phyloP scores from a whole-genome alignment of 2,797 vertebrate genomes.

The Sylvilagus floridanus region DNA sequence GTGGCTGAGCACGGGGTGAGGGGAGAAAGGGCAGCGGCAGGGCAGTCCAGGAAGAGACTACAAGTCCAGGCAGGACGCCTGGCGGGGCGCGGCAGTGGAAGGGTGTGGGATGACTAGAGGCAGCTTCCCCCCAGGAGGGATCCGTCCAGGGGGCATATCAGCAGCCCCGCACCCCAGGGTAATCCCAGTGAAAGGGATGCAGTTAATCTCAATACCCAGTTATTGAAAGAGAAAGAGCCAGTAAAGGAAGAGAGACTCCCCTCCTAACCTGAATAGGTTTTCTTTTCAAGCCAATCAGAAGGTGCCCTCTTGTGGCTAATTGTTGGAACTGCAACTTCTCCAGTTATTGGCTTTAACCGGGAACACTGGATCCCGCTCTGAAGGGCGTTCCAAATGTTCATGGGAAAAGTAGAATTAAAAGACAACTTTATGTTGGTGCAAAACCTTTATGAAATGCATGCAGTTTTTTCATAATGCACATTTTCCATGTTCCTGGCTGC shows the following conservation, averaged over 20 bases:
- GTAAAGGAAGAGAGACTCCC: background rate
- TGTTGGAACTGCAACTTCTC: background rate
- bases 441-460: too few species aligned
- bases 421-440: too few species aligned
- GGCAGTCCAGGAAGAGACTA: background rate
- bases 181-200: background rate
- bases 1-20: background rate
- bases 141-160: background rate
- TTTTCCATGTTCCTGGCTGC: too few species aligned
- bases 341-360: background rate
- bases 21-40: background rate
- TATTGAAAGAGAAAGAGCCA: background rate
- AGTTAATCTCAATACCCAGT: background rate
- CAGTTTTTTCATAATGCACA: too few species aligned
- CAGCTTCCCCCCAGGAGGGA: background rate
- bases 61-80: background rate
- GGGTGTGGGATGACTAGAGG: background rate
- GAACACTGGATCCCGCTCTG: too few species aligned
- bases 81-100: background rate
- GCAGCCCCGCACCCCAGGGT: background rate
- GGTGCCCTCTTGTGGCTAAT: constrained; percentile 42
- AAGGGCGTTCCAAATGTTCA: too few species aligned
- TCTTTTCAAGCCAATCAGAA: background rate
- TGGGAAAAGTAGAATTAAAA: too few species aligned
- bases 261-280: background rate